phyloP scores from a whole-genome alignment of 2,888 invertebrate genomes.

The Tetrapedia diversipes region DNA sequence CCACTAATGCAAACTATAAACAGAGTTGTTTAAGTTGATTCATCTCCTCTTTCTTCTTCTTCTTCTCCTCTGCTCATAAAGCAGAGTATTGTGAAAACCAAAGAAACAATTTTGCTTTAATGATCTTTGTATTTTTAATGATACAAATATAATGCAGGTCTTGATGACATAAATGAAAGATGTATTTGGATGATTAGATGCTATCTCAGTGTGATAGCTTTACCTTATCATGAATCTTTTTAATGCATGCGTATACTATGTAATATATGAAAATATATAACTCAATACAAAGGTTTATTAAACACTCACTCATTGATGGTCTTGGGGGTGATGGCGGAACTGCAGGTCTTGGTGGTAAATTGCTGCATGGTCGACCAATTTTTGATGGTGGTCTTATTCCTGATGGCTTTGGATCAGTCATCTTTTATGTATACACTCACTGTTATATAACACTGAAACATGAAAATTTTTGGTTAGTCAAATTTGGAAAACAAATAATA shows the following conservation, averaged over 20 bases:
- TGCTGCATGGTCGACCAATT: constrained; percentile 87
- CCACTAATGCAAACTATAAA: not conserved
- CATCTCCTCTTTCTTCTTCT: not conserved
- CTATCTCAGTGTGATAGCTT: not conserved
- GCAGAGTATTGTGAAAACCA: not conserved
- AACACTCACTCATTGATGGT: constrained; percentile 63
- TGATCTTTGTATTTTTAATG: not conserved
- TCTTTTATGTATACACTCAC: constrained; percentile 57
- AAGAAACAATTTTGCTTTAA: not conserved
- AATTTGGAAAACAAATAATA: not conserved
- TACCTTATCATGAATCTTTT: constrained; percentile 1
- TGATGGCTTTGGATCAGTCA: constrained; percentile 84
- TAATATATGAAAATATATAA: no score
- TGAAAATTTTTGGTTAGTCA: constrained; percentile 25
- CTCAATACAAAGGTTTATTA: not conserved
- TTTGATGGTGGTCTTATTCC: constrained; percentile 87
- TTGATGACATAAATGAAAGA: not conserved
- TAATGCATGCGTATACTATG: constrained; percentile 1
- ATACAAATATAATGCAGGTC: not conserved
- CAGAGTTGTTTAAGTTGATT: not conserved
- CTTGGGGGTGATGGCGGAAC: constrained; percentile 85
- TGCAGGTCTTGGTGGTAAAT: constrained; percentile 87
- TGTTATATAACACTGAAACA: constrained; percentile 62
- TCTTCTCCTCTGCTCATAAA: not conserved
- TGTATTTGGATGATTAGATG: not conserved